These are phyloP conservation scores for Calephelis nemesis DNA, from an alignment of 1,140 invertebrate species.

Conservation along the genomic window DNA sequence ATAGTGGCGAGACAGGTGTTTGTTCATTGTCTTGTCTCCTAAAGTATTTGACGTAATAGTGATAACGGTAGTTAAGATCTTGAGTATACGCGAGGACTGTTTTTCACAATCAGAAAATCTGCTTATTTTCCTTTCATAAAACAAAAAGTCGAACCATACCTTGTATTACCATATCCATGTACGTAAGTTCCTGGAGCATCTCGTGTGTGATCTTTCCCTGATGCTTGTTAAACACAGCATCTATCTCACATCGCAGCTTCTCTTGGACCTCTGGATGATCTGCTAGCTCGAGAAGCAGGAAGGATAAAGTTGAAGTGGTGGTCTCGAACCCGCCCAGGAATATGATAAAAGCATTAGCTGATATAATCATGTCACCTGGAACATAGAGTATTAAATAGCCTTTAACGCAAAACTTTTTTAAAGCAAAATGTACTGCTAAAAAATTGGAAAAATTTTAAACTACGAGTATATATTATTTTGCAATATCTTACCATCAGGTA, in stretches of 20 bases:
- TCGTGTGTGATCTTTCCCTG: slow-evolving; percentile 64
- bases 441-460: too few relatives aligned
- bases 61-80: too few relatives aligned
- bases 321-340: slow-evolving; percentile 77
- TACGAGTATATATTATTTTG: too few relatives aligned
- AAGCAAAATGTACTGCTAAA: too few relatives aligned
- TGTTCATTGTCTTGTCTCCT: too few relatives aligned
- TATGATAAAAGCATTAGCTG: slow-evolving; percentile 71
- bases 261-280: slow-evolving; percentile 81
- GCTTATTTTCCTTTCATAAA: too few relatives aligned
- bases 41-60: too few relatives aligned
- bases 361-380: slow-evolving; percentile 68
- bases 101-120: too few relatives aligned
- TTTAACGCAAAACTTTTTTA: too few relatives aligned
- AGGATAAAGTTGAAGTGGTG: slow-evolving; percentile 78
- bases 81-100: too few relatives aligned
- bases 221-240: slow-evolving; percentile 53
- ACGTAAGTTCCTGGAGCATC: slow-evolving; percentile 70
- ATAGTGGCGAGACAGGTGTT: too few relatives aligned
- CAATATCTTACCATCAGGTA: too few relatives aligned
- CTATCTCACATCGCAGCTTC: slow-evolving; percentile 80
- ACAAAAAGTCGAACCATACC: slow-evolving; percentile 46
- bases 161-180: slow-evolving; percentile 80
- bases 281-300: slow-evolving; percentile 81
- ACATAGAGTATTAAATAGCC: background rate